These are phyloP conservation scores for Podarcis raffonei DNA, from an alignment of 2,113 vertebrate species.

Conservation along the genomic window DNA sequence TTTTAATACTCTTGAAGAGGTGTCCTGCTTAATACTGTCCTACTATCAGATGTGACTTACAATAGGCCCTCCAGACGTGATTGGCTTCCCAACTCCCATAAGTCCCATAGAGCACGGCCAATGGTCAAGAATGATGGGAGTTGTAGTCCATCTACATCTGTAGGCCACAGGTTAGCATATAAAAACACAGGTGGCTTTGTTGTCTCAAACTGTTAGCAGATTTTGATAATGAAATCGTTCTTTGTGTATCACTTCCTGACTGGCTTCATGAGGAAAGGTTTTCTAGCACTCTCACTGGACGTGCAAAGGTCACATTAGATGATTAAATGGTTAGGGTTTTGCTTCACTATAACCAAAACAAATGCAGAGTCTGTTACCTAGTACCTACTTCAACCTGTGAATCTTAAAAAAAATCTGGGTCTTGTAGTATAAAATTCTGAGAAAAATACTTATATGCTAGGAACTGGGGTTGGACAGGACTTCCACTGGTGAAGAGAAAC, in stretches of 20 bases:
- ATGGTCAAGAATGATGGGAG: too few relatives aligned
- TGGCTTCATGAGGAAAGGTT: not conserved
- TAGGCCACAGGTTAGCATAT: too few relatives aligned
- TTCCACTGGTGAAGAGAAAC: not conserved
- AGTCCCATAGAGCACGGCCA: too few relatives aligned
- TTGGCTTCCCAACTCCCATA: too few relatives aligned
- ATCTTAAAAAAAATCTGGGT: too few relatives aligned
- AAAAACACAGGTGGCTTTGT: too few relatives aligned
- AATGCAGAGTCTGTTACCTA: not conserved
- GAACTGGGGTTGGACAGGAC: not conserved
- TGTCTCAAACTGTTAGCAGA: not conserved
- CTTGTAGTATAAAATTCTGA: not conserved
- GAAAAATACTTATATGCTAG: not conserved
- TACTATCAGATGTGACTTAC: too few relatives aligned
- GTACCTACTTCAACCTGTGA: too few relatives aligned
- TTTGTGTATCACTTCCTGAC: not conserved
- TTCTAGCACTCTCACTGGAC: not conserved
- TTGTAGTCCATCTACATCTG: too few relatives aligned
- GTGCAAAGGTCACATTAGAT: not conserved
- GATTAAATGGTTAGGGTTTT: not conserved
- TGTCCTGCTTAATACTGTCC: not conserved
- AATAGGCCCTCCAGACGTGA: too few relatives aligned
- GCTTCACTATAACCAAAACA: not conserved
- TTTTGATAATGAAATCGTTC: not conserved
- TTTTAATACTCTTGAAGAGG: not conserved